A percentile compares a stretch with the other conserved stretches of the same genome.
Conservation (phyloP, 2,888 invertebrate species). For the Griposia aprilina region DNA sequence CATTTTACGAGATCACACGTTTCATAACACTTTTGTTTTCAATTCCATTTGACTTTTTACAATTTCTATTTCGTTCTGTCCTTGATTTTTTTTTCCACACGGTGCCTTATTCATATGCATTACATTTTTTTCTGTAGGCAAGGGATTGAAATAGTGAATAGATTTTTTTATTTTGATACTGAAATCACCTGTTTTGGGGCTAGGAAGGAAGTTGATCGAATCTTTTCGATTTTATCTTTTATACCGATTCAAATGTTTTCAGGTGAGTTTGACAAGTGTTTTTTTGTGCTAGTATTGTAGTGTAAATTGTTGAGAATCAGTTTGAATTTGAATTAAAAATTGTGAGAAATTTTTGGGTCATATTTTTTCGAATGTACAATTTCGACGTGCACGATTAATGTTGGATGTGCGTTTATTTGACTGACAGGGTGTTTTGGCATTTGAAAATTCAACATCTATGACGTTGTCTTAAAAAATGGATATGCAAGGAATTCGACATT, state of each 20-base stretch:
- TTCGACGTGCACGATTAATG: conserved; percentile 8
- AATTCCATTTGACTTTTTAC: conserved; percentile 48
- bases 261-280: conserved; percentile 66
- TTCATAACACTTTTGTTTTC: conserved; percentile 61
- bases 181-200: conserved; percentile 84
- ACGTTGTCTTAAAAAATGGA: background rate
- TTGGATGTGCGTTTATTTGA: conserved; percentile 24
- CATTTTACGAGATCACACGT: conserved; percentile 34
- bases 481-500: conserved; percentile 10
- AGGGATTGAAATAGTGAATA: conserved; percentile 84
- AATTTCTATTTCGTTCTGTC: conserved; percentile 77
- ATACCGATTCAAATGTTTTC: conserved; percentile 66
- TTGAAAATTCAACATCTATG: background rate
- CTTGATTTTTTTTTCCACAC: conserved; percentile 72
- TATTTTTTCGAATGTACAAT: conserved; percentile 19
- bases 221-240: conserved; percentile 69
- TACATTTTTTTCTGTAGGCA: conserved; percentile 73
- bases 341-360: conserved; percentile 37
- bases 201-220: conserved; percentile 84
- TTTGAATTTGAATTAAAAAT: conserved; percentile 11
- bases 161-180: conserved; percentile 74
- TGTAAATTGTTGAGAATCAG: conserved; percentile 32
- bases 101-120: conserved; percentile 70
- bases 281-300: conserved; percentile 45
- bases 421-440: conserved; percentile 31